Conservation (phyloP, 2,113 vertebrate genomes). For the Noctilio leporinus region DNA sequence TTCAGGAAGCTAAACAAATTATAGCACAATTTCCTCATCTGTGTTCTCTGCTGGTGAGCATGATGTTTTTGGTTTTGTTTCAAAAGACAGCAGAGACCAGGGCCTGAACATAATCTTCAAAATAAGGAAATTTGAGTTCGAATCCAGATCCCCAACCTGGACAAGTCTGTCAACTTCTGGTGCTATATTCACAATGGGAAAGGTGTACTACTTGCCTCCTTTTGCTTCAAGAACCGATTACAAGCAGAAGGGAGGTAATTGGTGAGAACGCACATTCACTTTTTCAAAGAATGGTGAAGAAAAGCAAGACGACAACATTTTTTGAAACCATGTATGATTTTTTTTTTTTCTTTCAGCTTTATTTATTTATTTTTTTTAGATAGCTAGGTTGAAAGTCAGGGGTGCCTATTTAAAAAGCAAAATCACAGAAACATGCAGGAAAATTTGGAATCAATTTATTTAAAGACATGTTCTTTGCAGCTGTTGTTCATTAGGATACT, state of each 20-base stretch:
- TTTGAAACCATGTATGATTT: constrained; percentile 31
- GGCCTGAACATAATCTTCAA: not conserved
- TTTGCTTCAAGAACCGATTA: constrained; percentile 19
- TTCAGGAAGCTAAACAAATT: not conserved
- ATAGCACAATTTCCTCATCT: not conserved
- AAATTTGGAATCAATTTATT: constrained; percentile 82
- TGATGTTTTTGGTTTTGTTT: not conserved
- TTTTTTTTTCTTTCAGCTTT: constrained; percentile 10
- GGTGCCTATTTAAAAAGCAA: constrained; percentile 64
- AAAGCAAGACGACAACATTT: constrained; percentile 44
- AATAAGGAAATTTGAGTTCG: constrained; percentile 5
- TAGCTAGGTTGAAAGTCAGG: constrained; percentile 59
- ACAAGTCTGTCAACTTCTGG: not conserved
- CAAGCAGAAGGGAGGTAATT: constrained; percentile 33
- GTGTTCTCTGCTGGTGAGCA: not conserved
- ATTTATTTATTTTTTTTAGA: not conserved
- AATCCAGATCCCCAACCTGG: not conserved
- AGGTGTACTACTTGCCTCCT: not conserved
- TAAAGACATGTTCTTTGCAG: constrained; percentile 78
- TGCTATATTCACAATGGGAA: not conserved
- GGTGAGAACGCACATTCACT: constrained; percentile 31
- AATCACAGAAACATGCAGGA: constrained; percentile 65
- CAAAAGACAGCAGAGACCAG: not conserved
- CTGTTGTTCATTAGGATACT: constrained; percentile 79
- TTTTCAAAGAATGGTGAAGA: constrained; percentile 49